These are phyloP conservation scores for Cephus rjabovi DNA, from an alignment of 2,888 invertebrate species.

Conservation along the genomic window DNA sequence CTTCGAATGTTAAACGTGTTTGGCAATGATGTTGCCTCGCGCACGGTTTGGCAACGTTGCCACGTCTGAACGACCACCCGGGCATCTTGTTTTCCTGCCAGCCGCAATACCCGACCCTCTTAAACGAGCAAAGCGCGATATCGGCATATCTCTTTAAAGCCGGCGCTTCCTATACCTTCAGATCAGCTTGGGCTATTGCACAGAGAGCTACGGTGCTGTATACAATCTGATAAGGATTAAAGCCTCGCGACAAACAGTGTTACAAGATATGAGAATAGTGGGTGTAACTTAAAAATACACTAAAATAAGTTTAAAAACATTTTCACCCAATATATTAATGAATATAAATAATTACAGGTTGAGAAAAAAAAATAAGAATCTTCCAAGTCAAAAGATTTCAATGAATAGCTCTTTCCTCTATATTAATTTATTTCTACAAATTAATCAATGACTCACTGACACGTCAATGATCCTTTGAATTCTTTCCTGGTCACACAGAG, in stretches of 20 bases:
- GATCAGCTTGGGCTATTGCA: not conserved
- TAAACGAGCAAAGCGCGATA: slow-evolving; percentile 39
- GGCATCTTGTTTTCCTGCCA: slow-evolving; percentile 2
- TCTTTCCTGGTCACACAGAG: no score
- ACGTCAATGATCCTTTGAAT: not conserved
- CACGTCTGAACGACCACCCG: slow-evolving; percentile 28
- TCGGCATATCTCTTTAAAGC: slow-evolving; percentile 43
- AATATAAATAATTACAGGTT: not conserved
- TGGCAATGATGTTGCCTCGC: slow-evolving; percentile 39
- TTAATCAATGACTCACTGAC: not conserved
- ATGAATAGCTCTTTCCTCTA: not conserved
- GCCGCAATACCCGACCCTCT: slow-evolving; percentile 26
- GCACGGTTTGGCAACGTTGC: slow-evolving; percentile 39
- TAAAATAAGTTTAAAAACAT: not conserved
- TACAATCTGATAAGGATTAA: not conserved
- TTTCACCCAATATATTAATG: not conserved
- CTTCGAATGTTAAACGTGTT: slow-evolving; percentile 5
- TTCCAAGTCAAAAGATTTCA: no score
- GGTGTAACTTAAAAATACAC: not conserved
- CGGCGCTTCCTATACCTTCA: not conserved
- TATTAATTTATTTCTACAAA: not conserved
- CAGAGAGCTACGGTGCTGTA: not conserved
- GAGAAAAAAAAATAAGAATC: no score
- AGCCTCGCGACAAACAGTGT: not conserved
- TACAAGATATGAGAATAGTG: not conserved